Conservation (phyloP, 2,797 vertebrate genomes). For the Danio tinwini region DNA sequence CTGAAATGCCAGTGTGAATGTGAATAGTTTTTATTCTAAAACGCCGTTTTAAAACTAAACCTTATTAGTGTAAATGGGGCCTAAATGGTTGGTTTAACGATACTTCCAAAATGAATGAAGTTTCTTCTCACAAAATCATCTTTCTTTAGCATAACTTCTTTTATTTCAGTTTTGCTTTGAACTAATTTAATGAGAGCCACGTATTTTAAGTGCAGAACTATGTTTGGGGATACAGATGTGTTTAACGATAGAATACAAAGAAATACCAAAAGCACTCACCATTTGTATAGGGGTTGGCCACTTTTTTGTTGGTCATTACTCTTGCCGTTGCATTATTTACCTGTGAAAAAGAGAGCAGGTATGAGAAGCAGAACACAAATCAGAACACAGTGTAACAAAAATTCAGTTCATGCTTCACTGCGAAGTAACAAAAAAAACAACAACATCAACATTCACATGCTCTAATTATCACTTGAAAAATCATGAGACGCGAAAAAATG, state of each 20-base stretch:
- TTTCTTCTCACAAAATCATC: neutral
- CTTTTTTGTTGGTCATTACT: constrained; percentile 97
- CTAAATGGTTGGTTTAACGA: neutral
- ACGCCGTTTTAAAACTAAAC: too few species aligned
- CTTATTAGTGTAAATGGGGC: too few species aligned
- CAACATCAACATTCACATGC: constrained; percentile 26
- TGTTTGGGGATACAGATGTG: neutral
- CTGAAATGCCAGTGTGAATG: too few species aligned
- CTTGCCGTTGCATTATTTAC: constrained; percentile 95
- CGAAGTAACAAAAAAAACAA: constrained; percentile 6
- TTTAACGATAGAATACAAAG: constrained; percentile 19
- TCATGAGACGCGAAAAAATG: constrained; percentile 36
- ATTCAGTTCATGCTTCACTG: constrained; percentile 35
- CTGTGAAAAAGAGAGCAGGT: constrained; percentile 70
- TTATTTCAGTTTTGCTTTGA: neutral
- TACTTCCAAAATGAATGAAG: neutral
- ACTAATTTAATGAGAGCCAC: neutral
- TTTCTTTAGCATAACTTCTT: neutral
- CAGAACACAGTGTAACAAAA: constrained; percentile 41
- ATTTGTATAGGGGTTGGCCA: constrained; percentile 90
- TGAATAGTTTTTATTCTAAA: too few species aligned
- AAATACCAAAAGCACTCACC: constrained; percentile 76
- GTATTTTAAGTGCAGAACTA: neutral
- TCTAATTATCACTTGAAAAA: constrained; percentile 42
- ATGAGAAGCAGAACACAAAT: constrained; percentile 33